phyloP scores from a whole-genome alignment of 2,888 invertebrate species.

The Ephialtes manifestator region DNA sequence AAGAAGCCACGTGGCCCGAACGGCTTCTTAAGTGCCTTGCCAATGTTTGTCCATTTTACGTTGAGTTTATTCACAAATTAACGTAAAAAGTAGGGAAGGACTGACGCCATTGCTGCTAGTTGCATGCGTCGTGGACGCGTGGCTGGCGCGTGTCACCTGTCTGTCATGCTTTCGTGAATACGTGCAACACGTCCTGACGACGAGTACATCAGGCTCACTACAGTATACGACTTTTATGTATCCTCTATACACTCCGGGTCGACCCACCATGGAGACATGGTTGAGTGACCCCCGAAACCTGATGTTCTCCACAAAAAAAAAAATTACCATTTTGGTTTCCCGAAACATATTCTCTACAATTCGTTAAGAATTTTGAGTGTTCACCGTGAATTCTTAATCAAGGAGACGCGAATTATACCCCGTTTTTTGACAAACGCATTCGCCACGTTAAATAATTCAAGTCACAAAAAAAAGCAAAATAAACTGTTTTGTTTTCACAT shows the following conservation, averaged over 20 bases:
- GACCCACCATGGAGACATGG: constrained; percentile 81
- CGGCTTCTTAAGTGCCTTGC: constrained; percentile 69
- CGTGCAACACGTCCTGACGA: constrained; percentile 64
- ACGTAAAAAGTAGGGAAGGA: constrained; percentile 51
- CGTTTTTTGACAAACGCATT: too few species aligned
- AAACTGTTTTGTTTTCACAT: too few species aligned
- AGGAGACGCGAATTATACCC: too few species aligned
- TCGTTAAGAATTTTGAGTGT: not conserved
- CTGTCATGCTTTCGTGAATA: constrained; percentile 82
- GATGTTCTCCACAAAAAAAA: constrained; percentile 54
- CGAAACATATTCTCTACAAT: not conserved
- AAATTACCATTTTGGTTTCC: not conserved
- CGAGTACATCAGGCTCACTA: constrained; percentile 60
- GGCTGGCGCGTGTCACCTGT: constrained; percentile 85
- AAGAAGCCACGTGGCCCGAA: constrained; percentile 50
- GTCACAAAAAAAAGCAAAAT: too few species aligned
- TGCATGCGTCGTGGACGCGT: constrained; percentile 74
- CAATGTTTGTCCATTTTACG: constrained; percentile 76
- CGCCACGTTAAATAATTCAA: too few species aligned
- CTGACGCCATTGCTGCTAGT: constrained; percentile 2
- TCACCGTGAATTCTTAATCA: not conserved
- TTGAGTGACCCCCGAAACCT: constrained; percentile 80
- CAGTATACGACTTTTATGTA: not conserved
- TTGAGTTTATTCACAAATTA: constrained; percentile 75
- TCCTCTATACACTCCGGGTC: constrained; percentile 72